Conservation (phyloP, 2,888 invertebrate species). For the Eupithecia centaureata region DNA sequence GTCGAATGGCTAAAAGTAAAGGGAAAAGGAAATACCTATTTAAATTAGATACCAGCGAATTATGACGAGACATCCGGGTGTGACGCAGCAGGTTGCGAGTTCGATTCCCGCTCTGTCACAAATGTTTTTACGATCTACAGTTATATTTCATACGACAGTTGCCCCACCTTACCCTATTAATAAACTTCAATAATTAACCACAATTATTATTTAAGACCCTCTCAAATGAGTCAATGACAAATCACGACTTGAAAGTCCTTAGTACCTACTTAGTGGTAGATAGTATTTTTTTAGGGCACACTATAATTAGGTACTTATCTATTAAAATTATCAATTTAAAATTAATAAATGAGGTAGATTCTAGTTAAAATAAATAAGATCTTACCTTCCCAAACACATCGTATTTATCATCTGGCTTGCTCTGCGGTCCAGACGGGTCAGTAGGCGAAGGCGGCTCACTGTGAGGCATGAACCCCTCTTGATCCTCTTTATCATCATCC, state of each 20-base stretch:
- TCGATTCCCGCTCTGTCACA: too few relatives aligned
- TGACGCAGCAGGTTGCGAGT: too few relatives aligned
- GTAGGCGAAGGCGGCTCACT: constrained; percentile 77
- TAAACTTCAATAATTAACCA: too few relatives aligned
- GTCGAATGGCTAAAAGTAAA: neutral
- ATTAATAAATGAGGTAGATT: neutral
- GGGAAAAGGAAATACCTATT: neutral
- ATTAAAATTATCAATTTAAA: too few relatives aligned
- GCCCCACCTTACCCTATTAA: neutral
- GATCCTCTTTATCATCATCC: constrained; percentile 73
- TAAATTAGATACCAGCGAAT: neutral
- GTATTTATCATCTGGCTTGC: constrained; percentile 80
- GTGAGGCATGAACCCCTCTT: constrained; percentile 72
- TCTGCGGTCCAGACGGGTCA: constrained; percentile 70
- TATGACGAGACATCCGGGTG: too few relatives aligned
- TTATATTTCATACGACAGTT: neutral
- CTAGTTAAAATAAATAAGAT: constrained; percentile 17
- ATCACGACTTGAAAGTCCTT: too few relatives aligned
- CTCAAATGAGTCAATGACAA: too few relatives aligned
- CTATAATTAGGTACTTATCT: too few relatives aligned
- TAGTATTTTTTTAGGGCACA: too few relatives aligned
- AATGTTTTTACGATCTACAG: too few relatives aligned
- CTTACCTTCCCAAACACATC: constrained; percentile 85
- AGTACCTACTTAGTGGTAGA: too few relatives aligned
- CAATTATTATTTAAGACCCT: too few relatives aligned